Evolutionary conservation across 64 coral and sea anemone genomes (phyloP).

Genomic region (Acropora tenuis): DNA sequence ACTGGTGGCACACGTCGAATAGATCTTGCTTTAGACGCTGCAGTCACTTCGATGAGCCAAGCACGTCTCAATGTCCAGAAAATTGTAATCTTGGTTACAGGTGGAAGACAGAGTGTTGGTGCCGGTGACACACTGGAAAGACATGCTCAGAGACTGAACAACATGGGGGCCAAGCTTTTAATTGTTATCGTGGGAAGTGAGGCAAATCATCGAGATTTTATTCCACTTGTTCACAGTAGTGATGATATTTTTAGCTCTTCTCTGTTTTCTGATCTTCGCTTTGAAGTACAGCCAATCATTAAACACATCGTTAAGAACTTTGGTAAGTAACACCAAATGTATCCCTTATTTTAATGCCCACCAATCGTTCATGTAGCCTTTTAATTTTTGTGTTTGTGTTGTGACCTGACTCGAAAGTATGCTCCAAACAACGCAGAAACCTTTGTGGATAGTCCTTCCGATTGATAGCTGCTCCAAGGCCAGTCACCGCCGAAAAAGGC

Average conservation of each 20-base stretch:
- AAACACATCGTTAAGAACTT: slow-evolving; percentile 28
- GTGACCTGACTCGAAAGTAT: no score
- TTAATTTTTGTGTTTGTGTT: no score
- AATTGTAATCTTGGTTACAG: slow-evolving; percentile 73
- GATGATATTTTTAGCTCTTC: slow-evolving; percentile 59
- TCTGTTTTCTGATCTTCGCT: slow-evolving; percentile 27
- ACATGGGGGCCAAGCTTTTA: slow-evolving; percentile 50
- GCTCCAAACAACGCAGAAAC: no score
- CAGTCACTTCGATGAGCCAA: slow-evolving; percentile 40
- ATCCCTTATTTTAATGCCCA: neutral
- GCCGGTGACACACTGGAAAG: neutral
- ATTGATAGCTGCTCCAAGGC: no score
- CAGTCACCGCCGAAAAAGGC: no score
- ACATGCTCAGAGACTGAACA: slow-evolving; percentile 5
- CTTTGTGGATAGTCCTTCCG: no score
- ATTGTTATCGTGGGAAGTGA: slow-evolving; percentile 51
- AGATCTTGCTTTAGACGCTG: slow-evolving; percentile 56
- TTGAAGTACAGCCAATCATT: slow-evolving; percentile 45
- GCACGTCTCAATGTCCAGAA: slow-evolving; percentile 49
- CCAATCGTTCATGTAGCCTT: neutral
- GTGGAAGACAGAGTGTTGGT: slow-evolving; percentile 19
- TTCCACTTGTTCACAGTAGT: slow-evolving; percentile 58
- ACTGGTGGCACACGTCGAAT: slow-evolving; percentile 51
- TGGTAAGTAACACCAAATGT: slow-evolving; percentile 36
- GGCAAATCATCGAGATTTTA: slow-evolving; percentile 30